Percentiles rank a stretch among this genome's conserved stretches.
Evolutionary conservation across 1,140 invertebrate species (phyloP).

Genomic region (Pseudomyrmex cubaensis): DNA sequence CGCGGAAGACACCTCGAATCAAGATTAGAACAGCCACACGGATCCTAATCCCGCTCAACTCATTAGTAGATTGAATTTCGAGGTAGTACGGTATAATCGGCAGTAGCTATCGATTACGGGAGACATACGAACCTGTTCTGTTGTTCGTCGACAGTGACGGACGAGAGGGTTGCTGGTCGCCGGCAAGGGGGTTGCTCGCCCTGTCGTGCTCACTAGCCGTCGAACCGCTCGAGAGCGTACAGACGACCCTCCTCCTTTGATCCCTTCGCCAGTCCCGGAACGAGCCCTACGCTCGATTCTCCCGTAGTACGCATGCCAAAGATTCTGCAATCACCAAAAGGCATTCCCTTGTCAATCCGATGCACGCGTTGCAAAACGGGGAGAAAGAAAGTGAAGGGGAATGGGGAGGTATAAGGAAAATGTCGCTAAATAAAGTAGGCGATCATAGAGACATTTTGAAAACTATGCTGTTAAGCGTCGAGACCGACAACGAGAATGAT

Average conservation of each 20-base stretch:
- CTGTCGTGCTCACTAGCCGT: slow-evolving; percentile 83
- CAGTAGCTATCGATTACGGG: slow-evolving; percentile 15
- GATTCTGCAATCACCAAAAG: slow-evolving; percentile 72
- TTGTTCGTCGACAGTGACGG: slow-evolving; percentile 83
- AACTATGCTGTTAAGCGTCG: slow-evolving; percentile 65
- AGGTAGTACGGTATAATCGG: not conserved
- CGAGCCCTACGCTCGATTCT: slow-evolving; percentile 63
- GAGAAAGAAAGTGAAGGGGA: not conserved
- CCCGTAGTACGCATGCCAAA: slow-evolving; percentile 80
- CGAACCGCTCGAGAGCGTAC: slow-evolving; percentile 77
- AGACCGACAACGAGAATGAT: slow-evolving; percentile 35
- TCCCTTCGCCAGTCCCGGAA: slow-evolving; percentile 66
- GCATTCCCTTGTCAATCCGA: slow-evolving; percentile 15
- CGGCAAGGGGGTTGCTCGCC: slow-evolving; percentile 82
- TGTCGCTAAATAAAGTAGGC: slow-evolving; percentile 71
- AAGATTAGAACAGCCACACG: not conserved
- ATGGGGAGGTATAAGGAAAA: slow-evolving; percentile 25
- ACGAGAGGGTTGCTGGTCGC: slow-evolving; percentile 80
- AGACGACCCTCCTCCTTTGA: slow-evolving; percentile 76
- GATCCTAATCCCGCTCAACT: not conserved
- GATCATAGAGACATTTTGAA: slow-evolving; percentile 66
- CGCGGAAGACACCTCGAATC: not conserved
- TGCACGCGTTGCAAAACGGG: not conserved
- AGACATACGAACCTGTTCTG: slow-evolving; percentile 81
- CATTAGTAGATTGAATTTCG: not conserved